phyloP scores from a whole-genome alignment of 2,113 vertebrate genomes.

The Crotalus tigris region DNA sequence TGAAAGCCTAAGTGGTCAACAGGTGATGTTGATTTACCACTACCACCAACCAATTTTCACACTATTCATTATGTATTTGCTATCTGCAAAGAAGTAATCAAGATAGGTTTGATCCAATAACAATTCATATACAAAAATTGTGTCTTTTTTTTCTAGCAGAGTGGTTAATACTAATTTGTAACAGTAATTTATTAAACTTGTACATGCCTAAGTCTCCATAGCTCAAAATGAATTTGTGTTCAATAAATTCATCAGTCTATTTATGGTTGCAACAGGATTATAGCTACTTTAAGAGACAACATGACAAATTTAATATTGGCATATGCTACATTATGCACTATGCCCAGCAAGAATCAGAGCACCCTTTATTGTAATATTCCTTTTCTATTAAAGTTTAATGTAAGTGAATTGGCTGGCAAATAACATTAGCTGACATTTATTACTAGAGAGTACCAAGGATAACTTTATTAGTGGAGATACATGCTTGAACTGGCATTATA shows the following conservation, averaged over 20 bases:
- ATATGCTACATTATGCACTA: not conserved
- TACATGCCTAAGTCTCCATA: not conserved
- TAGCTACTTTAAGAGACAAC: not conserved
- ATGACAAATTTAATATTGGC: not conserved
- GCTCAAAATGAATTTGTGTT: not conserved
- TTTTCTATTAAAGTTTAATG: not conserved
- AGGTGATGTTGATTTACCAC: not conserved
- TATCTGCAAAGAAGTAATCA: not conserved
- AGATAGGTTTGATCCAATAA: not conserved
- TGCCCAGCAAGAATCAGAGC: not conserved
- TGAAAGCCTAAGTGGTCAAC: not conserved
- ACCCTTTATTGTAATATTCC: not conserved
- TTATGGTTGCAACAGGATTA: not conserved
- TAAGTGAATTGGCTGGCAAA: not conserved
- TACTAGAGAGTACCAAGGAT: not conserved
- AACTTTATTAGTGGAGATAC: not conserved
- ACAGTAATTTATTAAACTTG: not conserved
- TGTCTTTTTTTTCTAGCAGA: not conserved
- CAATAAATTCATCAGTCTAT: not conserved
- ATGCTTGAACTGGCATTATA: not conserved
- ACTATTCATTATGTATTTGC: not conserved
- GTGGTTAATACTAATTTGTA: not conserved
- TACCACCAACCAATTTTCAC: not conserved
- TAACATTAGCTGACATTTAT: not conserved
- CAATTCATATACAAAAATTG: not conserved